Base-by-base conservation (phyloP, 2,797 vertebrate genomes). In the Huso huso region DNA sequence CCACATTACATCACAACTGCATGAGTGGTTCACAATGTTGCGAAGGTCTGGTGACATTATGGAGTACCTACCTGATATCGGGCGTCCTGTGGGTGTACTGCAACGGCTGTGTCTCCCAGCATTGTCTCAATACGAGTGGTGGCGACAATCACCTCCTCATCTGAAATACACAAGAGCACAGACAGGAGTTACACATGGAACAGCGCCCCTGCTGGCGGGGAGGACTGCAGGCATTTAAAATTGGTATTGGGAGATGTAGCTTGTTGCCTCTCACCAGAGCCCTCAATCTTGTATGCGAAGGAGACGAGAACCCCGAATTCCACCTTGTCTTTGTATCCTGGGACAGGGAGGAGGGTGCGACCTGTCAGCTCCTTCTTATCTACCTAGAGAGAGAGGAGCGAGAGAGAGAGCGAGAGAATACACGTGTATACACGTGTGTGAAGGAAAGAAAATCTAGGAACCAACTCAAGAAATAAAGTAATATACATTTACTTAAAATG, bases 81-180 rank as follows among this genome's bases (percentile, higher is more conserved):
- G 72, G 87, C 58, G 62, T 97, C 95, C 6, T 78, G 58, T 0
- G 94, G 94, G 76, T 97, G 94, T 18, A 97, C 92, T 0, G 94
- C 94, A 1, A 96, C 84, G 0, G 90, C 95, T 1, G 90, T 87
- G 51, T 97, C 95, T 12, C 95, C 95, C 69, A 97, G 76, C 95
- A 96, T 97, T 0, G 94, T 96, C 86, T 97, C 95, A 0, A 96
- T 88, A 81, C 94, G 92, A 7, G 95, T 97, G 0, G 95, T 97
- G 0, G 95, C 94, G 69, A 97, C 94, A 0, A 94, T 80, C 52
- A 96, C 91, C 76, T 96, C 94, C 69, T 94, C 93, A 5, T 86
- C 92, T 93, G 15, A 67, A 65, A 72, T 61, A 48, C 4, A 6
- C 15, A 48, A 66, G 18, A 50, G n/a, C 18, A 63, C 7, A 51